A percentile compares a stretch with the other conserved stretches of the same genome.
Conservation (phyloP, 2,888 invertebrate species). For the Lasioglossum villosulum region DNA sequence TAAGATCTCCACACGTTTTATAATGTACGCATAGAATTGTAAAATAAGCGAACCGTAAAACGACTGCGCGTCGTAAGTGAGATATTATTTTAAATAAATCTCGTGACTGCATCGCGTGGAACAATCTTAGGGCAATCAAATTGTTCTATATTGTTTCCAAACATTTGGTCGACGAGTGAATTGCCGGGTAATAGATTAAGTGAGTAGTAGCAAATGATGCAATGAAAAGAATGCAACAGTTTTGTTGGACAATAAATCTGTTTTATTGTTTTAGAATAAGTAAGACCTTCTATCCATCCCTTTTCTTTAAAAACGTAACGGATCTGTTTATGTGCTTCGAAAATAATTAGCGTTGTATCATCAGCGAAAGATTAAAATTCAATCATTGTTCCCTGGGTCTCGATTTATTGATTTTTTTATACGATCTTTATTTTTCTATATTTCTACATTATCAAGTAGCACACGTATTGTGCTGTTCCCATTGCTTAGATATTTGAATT, state of each 20-base stretch:
- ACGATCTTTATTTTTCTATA: no score
- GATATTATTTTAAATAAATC: conserved; percentile 36
- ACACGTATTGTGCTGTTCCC: no score
- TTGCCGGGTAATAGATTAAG: conserved; percentile 13
- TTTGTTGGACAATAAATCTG: conserved; percentile 36
- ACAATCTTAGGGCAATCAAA: conserved; percentile 17
- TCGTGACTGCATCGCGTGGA: conserved; percentile 23
- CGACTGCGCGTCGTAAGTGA: conserved; percentile 25
- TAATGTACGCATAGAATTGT: conserved; percentile 22
- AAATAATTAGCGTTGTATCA: no score
- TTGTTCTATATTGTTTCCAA: conserved; percentile 5
- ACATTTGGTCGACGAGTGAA: background rate
- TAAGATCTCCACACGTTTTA: conserved; percentile 34
- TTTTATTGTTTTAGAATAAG: conserved; percentile 43
- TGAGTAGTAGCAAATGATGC: background rate
- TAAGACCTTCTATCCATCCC: background rate
- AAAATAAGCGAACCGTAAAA: background rate
- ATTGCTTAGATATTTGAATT: no score
- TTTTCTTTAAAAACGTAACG: background rate
- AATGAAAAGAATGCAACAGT: conserved; percentile 14
- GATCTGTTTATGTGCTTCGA: background rate
- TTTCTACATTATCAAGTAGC: no score
- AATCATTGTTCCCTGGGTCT: no score
- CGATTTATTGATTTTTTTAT: no score
- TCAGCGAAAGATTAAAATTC: no score